Base-by-base conservation (phyloP, 2,797 vertebrate genomes). In the Varecia variegata region DNA sequence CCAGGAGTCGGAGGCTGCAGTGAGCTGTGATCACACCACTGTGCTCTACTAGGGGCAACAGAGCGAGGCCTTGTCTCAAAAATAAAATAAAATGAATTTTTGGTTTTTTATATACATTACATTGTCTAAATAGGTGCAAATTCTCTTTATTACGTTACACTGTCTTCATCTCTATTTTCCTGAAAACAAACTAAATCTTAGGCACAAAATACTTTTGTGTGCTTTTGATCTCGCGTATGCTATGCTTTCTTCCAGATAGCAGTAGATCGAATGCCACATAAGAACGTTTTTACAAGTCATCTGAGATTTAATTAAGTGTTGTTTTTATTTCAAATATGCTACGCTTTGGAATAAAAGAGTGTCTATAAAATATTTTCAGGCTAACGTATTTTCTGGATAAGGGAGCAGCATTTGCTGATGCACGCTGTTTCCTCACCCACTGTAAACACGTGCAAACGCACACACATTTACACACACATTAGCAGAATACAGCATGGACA, bases 121-220 rank as follows among this genome's bases (percentile, higher is more conserved):
- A 25, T 17, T 8, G 17, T 40, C 25, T 27, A 11, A 3, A 32
- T 25, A 23, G 0, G 10, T 7, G 25, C 38, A 18, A 1, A 15
- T 54, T 62, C 20, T 40, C 56, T 50, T 65, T 6, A 10, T 68
- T 54, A 68, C 4, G 30, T 87, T n/a, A 77, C 50, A n/a, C n/a
- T 27, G 10, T 27, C 74, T 9, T 43, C 43, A 10, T 62, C 20
- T 32, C 17, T 18, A 20, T 47, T 40, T 77, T 89, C 32, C 80
- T 65, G 85, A 56, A 62, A 95, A 65, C 43, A 56, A 68, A 58
- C 32, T 30, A 9, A 80, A 60, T 32, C 43, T 76, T 38, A 40
- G 52, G 45, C 5, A 76, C 4, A 73, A 95, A 56, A 71, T 67
- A 7, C 3, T 38, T 45, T 18, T 73, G 10, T 70, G 65, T 58